These are phyloP conservation scores for Hemiprocne comata DNA, from an alignment of 2,113 vertebrate species.

Conservation along the genomic window DNA sequence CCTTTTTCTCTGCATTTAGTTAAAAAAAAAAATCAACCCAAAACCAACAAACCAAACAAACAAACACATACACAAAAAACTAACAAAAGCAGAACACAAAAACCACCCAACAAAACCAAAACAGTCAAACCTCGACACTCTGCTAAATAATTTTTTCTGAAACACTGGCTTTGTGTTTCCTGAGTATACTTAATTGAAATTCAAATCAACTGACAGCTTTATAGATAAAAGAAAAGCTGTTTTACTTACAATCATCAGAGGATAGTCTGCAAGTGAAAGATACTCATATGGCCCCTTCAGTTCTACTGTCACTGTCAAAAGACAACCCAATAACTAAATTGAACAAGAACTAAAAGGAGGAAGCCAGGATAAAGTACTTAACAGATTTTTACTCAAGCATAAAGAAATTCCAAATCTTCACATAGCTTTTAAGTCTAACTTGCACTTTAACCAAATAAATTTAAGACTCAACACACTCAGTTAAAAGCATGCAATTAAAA, in stretches of 20 bases:
- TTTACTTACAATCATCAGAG: constrained; percentile 90
- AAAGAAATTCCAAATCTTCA: background rate
- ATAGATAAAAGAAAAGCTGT: background rate
- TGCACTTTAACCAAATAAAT: background rate
- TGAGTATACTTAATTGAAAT: background rate
- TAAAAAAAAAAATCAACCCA: background rate
- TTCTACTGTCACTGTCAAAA: constrained; percentile 89
- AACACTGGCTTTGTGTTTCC: background rate
- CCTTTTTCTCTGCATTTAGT: background rate
- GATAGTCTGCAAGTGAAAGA: constrained; percentile 92
- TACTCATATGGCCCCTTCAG: constrained; percentile 92
- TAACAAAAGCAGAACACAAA: background rate
- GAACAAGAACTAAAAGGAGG: background rate
- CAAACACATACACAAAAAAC: background rate
- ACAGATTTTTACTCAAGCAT: background rate
- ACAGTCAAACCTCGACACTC: background rate
- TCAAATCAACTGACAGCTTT: background rate
- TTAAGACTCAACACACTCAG: background rate
- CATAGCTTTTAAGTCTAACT: background rate
- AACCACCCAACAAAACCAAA: background rate
- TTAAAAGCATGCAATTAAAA: background rate
- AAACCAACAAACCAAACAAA: background rate
- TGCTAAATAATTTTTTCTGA: background rate
- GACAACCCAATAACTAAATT: constrained; percentile 45
- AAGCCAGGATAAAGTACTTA: background rate